phyloP scores from a whole-genome alignment of 2,113 vertebrate genomes.

The Zapus hudsonius region DNA sequence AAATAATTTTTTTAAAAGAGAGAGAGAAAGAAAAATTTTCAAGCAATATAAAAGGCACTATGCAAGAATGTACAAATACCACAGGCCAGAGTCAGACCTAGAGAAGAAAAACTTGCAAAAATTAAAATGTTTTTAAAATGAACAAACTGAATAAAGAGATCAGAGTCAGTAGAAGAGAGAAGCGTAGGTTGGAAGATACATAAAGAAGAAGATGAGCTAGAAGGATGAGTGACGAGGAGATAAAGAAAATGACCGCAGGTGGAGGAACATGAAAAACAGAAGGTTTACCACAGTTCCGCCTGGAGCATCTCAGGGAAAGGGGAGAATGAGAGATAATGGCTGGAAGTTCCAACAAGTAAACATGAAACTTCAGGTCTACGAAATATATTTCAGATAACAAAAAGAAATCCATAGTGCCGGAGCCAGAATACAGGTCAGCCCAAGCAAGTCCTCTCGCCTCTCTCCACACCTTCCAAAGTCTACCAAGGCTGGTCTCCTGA shows the following conservation, averaged over 20 bases:
- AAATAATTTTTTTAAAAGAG: no score
- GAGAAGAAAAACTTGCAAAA: background rate
- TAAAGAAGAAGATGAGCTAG: conserved; percentile 37
- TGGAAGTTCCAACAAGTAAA: conserved; percentile 43
- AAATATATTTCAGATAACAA: background rate
- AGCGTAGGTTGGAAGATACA: background rate
- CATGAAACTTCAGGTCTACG: background rate
- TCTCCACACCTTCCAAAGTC: background rate
- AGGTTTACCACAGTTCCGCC: conserved; percentile 12
- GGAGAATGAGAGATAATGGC: background rate
- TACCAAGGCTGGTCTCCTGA: background rate
- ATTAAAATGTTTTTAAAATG: conserved; percentile 40
- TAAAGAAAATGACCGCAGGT: background rate
- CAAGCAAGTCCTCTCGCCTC: background rate
- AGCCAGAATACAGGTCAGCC: background rate
- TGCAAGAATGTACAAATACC: conserved; percentile 32
- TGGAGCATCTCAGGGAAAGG: background rate
- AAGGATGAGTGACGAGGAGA: background rate
- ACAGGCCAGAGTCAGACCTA: conserved; percentile 17
- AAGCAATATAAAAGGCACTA: background rate
- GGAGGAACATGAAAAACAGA: background rate
- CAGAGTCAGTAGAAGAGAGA: conserved; percentile 54
- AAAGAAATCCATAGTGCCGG: background rate
- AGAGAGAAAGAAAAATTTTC: no score
- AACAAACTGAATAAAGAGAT: conserved; percentile 28